These are phyloP conservation scores for Isotomurus palustris DNA, from an alignment of 2,888 invertebrate genomes.

Conservation along the genomic window DNA sequence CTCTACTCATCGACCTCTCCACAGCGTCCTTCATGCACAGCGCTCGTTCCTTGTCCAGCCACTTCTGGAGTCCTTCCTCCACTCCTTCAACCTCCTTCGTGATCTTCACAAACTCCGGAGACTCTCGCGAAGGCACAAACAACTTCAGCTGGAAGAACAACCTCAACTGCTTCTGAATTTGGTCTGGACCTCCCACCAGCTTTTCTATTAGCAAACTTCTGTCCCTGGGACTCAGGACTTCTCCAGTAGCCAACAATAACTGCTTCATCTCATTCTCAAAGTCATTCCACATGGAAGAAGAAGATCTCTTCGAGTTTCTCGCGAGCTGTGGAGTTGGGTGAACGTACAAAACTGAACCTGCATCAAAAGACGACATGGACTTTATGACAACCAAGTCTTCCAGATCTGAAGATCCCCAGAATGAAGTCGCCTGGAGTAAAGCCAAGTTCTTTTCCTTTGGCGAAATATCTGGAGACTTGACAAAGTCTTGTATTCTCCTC, in stretches of 20 bases:
- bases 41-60: constrained; percentile 45
- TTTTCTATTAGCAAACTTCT: constrained; percentile 36
- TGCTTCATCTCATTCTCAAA: constrained; percentile 45
- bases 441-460: constrained; percentile 41
- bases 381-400: constrained; percentile 39
- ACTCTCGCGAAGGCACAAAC: constrained; percentile 36
- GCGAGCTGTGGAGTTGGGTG: constrained; percentile 25
- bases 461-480: constrained; percentile 27
- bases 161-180: constrained; percentile 40
- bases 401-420: constrained; percentile 43
- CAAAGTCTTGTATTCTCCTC: constrained; percentile 33
- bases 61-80: constrained; percentile 38
- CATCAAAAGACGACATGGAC: neutral
- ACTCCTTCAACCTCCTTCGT: constrained; percentile 22
- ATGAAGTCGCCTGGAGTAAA: constrained; percentile 40
- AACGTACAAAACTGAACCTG: constrained; percentile 36
- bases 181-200: constrained; percentile 30
- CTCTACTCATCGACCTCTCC: constrained; percentile 35
- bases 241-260: constrained; percentile 21
- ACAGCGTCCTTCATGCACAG: constrained; percentile 45
- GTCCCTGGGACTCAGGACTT: constrained; percentile 38
- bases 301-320: constrained; percentile 9
- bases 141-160: constrained; percentile 44
- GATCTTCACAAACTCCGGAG: constrained; percentile 38
- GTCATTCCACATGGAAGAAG: constrained; percentile 20